phyloP scores from a whole-genome alignment of 2,888 invertebrate species.

The Uloborus plumipes region DNA sequence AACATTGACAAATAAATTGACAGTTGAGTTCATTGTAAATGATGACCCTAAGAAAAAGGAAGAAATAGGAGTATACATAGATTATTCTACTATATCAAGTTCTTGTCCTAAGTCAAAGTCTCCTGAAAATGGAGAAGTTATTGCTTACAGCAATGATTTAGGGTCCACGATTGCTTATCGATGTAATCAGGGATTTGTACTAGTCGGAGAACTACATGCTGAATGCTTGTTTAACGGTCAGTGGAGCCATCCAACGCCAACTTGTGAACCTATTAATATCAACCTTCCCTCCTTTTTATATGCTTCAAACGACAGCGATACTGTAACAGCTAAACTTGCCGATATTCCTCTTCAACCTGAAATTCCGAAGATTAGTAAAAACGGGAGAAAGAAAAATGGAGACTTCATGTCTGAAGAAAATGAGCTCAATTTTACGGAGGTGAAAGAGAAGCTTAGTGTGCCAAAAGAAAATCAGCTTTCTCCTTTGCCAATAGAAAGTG shows the following conservation, averaged over 20 bases:
- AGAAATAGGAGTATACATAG: conserved; percentile 51
- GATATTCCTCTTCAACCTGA: conserved; percentile 25
- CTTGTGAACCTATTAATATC: conserved; percentile 36
- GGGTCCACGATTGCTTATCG: conserved; percentile 53
- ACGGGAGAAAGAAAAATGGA: conserved; percentile 30
- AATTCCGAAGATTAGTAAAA: conserved; percentile 7
- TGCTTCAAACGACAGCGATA: conserved; percentile 57
- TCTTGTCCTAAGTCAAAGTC: conserved; percentile 51
- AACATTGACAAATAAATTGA: conserved; percentile 50
- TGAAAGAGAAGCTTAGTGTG: conserved; percentile 33
- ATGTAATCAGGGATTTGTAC: conserved; percentile 42
- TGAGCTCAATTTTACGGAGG: conserved; percentile 27
- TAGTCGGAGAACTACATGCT: conserved; percentile 42
- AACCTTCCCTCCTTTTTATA: conserved; percentile 16
- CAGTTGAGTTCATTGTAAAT: conserved; percentile 27
- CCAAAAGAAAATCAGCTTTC: conserved; percentile 34
- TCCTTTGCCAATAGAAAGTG: neutral
- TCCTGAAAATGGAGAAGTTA: conserved; percentile 57
- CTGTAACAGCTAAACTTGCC: conserved; percentile 39
- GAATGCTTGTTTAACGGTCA: conserved; percentile 55
- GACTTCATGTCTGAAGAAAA: neutral
- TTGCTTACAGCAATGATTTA: conserved; percentile 40
- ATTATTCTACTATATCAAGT: conserved; percentile 39
- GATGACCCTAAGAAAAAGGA: conserved; percentile 32
- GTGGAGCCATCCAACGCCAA: conserved; percentile 56